Evolutionary conservation across 1,140 invertebrate species (phyloP), one percentile per base, ranked within the genome.

Genomic region (Chironomus striatipennis): DNA sequence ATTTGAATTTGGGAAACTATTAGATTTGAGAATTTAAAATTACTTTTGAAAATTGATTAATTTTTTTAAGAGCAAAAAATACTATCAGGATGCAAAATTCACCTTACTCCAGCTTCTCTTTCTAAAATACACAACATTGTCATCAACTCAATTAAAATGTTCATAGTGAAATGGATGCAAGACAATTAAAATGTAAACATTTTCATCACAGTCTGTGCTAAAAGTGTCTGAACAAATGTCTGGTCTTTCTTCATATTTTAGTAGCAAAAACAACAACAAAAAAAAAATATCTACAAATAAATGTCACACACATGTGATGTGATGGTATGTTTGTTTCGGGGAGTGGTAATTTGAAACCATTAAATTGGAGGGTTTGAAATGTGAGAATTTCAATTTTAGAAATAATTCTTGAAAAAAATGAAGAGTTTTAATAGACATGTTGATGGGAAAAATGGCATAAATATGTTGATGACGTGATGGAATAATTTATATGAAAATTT

Each of bases 301-400:
- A 57, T 57, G 47, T 57, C 47, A 57, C 47, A 57, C 47, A 57
- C n/a, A n/a, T 57, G 47, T 57, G 47, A 57, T 57, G 47, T 57
- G n/a, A 34, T 34, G 24, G 24, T 5, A 34, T 34, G 24, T 34
- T 2, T 34, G 47, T 1, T n/a, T 57, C 12, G 12, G 47, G 12
- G 47, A 57, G 47, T 34, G 24, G 24, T 57, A 57, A 57, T 57
- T 12, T 57, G 12, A 57, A 5, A 57, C 24, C 24, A 34, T 34
- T 34, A 34, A 34, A 34, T 34, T 34, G 24, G 5, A 5, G 24
- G 24, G 24, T 34, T 34, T 34, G 24, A 34, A 34, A 34, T 34
- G 24, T 34, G 24, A 34, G 24, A 34, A 34, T 34, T 34, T 34
- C 5, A 34, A 34, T 34, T 34, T 34, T 34, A 34, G 5, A 34